Evolutionary conservation across 2,888 invertebrate genomes (phyloP), one percentile per base, ranked within the genome.

Genomic region (Auanema freiburgensis): DNA sequence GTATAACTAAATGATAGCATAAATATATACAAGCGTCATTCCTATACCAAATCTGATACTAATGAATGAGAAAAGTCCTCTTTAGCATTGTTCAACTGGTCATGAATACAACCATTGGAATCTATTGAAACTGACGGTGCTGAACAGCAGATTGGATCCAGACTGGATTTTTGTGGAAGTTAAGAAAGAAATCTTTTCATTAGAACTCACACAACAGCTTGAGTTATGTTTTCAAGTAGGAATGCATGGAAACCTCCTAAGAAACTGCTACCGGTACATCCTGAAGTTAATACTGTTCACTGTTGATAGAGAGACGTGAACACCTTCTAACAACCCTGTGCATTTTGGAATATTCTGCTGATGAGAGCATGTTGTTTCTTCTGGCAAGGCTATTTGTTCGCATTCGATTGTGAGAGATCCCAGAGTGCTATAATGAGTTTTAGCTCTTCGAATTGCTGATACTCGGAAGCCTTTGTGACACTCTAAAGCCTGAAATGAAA

Each of bases 131-230:
- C 74, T 4, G 72, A 66, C 0, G 79, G 73, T 0, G 80, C 72
- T 0, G 79, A 71, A 64, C 82, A 82, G 55, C 82, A 82, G 18
- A 82, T 70, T 12, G 82, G 82, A 63, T 82, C 82, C 6, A 82
- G 56, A 12, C 80, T 80, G 58, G 56, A 74, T 33, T 33, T 33
- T n/a, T 23, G 11, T 14, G 12, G 18, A 21, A 18, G 14, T 8
- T 33, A n/a, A 42, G 1, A 21, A 16, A n/a, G 10, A 57, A 11
- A 46, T 12, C 10, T 18, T 12, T 25, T 18, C 24, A n/a, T 8
- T 40, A 16, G 23, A 11, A 65, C 77, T 70, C 49, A 80, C 78
- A 81, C 61, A 25, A 78, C 71, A 1, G 78, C 80, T 59, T 79
- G 77, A 0, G 81, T 81, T 1, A 65, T 46, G 63, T 81, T 81